These are phyloP conservation scores for Zosterops borbonicus DNA, from an alignment of 2,113 vertebrate species.

Conservation along the genomic window DNA sequence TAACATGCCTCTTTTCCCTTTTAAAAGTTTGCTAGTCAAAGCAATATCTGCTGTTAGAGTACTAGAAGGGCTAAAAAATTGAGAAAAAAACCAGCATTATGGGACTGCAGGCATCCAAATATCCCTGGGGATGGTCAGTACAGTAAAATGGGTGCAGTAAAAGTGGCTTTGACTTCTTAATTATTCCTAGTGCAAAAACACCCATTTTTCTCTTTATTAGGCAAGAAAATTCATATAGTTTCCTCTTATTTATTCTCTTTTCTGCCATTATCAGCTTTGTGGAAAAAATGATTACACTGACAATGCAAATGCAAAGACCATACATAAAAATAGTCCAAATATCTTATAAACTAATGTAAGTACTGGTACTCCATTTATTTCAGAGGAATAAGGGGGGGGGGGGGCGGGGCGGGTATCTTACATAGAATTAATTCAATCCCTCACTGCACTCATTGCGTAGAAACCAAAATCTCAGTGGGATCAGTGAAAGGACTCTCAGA, in stretches of 20 bases:
- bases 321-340: not conserved
- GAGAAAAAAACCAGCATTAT: not conserved
- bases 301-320: not conserved
- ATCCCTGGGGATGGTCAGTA: not conserved
- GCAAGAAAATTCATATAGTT: not conserved
- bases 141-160: not conserved
- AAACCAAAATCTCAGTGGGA: not conserved
- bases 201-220: not conserved
- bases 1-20: not conserved
- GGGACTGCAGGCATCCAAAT: not conserved
- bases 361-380: not conserved
- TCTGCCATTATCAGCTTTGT: not conserved
- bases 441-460: not conserved
- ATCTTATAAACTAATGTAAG: not conserved
- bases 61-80: not conserved
- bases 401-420: not conserved
- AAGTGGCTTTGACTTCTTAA: not conserved
- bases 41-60: not conserved
- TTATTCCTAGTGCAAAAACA: not conserved
- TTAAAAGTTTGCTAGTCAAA: not conserved
- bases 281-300: not conserved
- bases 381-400: not conserved
- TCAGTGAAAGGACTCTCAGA: not conserved
- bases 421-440: not conserved
- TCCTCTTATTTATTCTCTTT: not conserved